These are phyloP conservation scores for Sussaba pulchella DNA, from an alignment of 2,888 invertebrate species.

Conservation along the genomic window DNA sequence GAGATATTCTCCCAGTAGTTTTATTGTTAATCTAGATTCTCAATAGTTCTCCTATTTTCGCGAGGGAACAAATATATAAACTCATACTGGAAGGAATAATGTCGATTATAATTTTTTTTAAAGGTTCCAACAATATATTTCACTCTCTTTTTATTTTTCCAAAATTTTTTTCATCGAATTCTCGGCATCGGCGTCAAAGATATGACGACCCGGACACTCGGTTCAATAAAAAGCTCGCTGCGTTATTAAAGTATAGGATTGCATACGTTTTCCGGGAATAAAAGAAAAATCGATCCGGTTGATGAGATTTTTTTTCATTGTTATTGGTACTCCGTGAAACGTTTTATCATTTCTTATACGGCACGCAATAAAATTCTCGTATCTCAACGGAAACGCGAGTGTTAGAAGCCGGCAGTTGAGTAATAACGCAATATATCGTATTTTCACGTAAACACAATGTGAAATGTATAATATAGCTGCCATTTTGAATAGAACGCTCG, in stretches of 20 bases:
- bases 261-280: background rate
- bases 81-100: too few species aligned
- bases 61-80: too few species aligned
- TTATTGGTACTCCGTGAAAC: background rate
- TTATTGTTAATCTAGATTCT: too few species aligned
- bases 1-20: too few species aligned
- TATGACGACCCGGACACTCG: too few species aligned
- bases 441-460: constrained; percentile 9
- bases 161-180: background rate
- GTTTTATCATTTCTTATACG: background rate
- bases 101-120: too few species aligned
- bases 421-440: constrained; percentile 19
- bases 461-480: background rate
- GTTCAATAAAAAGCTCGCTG: background rate
- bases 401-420: constrained; percentile 1
- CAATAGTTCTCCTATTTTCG: too few species aligned
- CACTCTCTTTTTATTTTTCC: background rate
- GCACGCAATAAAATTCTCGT: constrained; percentile 5
- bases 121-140: too few species aligned
- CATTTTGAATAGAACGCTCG: constrained; percentile 30
- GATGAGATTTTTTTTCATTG: constrained; percentile 3
- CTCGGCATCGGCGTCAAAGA: too few species aligned
- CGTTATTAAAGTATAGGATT: background rate
- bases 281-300: background rate
- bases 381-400: background rate